These are phyloP conservation scores for Pseudomyrmex pallidus DNA, from an alignment of 1,140 invertebrate genomes.

Conservation along the genomic window DNA sequence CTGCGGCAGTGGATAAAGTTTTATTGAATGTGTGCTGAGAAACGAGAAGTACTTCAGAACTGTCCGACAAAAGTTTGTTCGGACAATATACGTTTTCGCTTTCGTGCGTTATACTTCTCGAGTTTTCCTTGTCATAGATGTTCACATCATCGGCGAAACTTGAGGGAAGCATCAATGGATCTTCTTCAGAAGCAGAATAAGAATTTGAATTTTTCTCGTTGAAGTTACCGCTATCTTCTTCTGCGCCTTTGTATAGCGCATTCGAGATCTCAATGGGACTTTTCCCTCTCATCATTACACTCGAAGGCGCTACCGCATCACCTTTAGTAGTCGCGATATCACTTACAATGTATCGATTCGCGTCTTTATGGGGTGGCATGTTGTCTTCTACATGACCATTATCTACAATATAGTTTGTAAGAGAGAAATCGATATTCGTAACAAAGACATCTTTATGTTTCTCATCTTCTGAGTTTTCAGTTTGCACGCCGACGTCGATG, in stretches of 20 bases:
- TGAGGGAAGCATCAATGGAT: neutral
- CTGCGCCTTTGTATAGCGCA: neutral
- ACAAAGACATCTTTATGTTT: neutral
- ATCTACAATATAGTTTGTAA: slow-evolving; percentile 9
- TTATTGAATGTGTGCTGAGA: neutral
- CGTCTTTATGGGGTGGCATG: slow-evolving; percentile 14
- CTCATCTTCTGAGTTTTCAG: neutral
- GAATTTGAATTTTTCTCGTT: neutral
- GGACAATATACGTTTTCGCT: neutral
- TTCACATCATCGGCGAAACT: neutral
- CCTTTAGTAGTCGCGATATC: slow-evolving; percentile 38
- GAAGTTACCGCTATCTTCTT: neutral
- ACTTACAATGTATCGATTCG: slow-evolving; percentile 60
- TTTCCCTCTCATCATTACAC: neutral
- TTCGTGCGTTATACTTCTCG: neutral
- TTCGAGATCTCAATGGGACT: slow-evolving; percentile 36
- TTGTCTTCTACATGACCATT: slow-evolving; percentile 33
- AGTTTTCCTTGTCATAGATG: neutral
- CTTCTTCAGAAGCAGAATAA: neutral
- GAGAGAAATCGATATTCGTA: slow-evolving; percentile 60
- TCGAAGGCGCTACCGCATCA: neutral
- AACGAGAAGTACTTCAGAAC: neutral
- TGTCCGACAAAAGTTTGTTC: neutral
- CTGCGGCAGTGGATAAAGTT: neutral
- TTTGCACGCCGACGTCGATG: slow-evolving; percentile 9